phyloP scores from a whole-genome alignment of 2,797 vertebrate species.

The Spinus olivaceus region DNA sequence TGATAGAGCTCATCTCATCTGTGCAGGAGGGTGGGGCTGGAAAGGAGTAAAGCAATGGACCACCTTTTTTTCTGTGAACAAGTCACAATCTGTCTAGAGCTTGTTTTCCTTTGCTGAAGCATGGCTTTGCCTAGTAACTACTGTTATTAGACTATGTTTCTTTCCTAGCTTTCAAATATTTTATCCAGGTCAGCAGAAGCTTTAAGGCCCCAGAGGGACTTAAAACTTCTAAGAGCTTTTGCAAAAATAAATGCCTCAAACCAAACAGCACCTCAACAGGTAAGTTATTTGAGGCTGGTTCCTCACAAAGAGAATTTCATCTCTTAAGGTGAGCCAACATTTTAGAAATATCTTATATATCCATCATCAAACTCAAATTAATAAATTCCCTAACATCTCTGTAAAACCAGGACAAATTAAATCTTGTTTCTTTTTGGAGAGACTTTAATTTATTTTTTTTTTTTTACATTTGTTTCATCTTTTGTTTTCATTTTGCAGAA shows the following conservation, averaged over 20 bases:
- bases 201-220: background rate
- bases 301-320: background rate
- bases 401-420: background rate
- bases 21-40: background rate
- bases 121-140: constrained; percentile 9
- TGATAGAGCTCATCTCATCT: background rate
- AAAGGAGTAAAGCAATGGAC: background rate
- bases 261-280: constrained; percentile 17
- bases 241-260: constrained; percentile 50
- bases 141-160: constrained; percentile 33
- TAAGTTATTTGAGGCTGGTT: constrained; percentile 37
- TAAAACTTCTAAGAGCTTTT: constrained; percentile 13
- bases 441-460: constrained; percentile 12
- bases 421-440: background rate
- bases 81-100: background rate
- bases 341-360: background rate
- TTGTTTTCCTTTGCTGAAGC: constrained; percentile 16
- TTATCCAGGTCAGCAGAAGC: background rate
- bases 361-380: background rate
- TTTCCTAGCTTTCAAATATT: constrained; percentile 19
- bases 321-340: constrained; percentile 16
- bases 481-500: constrained; percentile 30
- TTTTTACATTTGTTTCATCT: background rate
- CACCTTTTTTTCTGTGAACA: background rate
- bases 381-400: background rate